These are phyloP conservation scores for Brachynemurus nebulosus DNA, from an alignment of 2,888 invertebrate species.

Conservation along the genomic window DNA sequence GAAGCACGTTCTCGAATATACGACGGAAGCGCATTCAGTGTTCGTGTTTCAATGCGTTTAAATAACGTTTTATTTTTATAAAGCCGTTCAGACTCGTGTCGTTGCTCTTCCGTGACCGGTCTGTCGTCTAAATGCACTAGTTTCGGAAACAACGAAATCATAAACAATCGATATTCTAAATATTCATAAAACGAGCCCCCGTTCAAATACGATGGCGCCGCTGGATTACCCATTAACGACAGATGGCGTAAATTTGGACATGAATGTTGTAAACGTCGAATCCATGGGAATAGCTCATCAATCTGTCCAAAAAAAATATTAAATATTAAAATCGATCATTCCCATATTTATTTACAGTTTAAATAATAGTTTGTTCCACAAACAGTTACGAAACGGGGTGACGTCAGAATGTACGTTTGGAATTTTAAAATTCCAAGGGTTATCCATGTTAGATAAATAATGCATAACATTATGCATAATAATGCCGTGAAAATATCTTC, in stretches of 20 bases:
- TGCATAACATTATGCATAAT: too few species aligned
- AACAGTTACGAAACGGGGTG: too few species aligned
- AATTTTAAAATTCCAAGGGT: too few species aligned
- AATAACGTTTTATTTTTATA: conserved; percentile 27
- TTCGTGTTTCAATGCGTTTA: not conserved
- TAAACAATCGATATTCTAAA: conserved; percentile 58
- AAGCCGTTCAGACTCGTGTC: conserved; percentile 43
- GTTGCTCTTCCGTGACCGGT: conserved; percentile 49
- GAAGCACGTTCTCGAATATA: not conserved
- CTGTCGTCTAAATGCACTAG: conserved; percentile 58
- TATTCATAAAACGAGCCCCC: conserved; percentile 65
- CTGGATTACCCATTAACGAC: conserved; percentile 75
- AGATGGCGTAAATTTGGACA: conserved; percentile 61
- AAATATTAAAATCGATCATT: not conserved
- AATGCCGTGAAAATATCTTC: too few species aligned
- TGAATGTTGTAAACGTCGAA: conserved; percentile 50
- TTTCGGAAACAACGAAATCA: conserved; percentile 56
- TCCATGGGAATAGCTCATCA: conserved; percentile 52
- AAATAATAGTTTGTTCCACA: too few species aligned
- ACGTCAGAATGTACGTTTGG: too few species aligned
- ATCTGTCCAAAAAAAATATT: conserved; percentile 34
- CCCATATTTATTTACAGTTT: not conserved
- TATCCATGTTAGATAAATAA: too few species aligned
- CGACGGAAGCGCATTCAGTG: not conserved
- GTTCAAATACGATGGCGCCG: conserved; percentile 61